phyloP scores from a whole-genome alignment of 2,797 vertebrate species.

The Lateolabrax maculatus region DNA sequence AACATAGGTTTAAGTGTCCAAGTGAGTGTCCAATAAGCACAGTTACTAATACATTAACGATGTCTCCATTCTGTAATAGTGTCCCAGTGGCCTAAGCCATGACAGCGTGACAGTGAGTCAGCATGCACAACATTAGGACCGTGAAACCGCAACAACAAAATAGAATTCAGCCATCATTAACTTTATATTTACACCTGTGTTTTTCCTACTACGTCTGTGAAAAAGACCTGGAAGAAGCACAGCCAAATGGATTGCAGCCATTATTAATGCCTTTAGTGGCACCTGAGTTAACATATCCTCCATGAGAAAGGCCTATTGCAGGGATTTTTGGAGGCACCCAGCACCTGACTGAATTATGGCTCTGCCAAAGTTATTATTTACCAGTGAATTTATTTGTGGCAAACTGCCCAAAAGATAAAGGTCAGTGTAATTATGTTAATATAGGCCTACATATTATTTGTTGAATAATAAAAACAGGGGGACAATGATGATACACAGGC shows the following conservation, averaged over 20 bases:
- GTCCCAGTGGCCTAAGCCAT: background rate
- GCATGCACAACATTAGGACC: background rate
- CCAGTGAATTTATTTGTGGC: background rate
- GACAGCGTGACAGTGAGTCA: background rate
- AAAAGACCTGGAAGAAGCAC: background rate
- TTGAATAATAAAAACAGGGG: background rate
- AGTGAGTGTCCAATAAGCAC: background rate
- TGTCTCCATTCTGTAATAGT: background rate
- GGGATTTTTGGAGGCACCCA: background rate
- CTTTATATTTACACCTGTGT: background rate
- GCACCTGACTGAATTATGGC: background rate
- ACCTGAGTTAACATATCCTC: constrained; percentile 19
- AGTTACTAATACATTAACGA: background rate
- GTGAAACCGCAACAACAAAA: background rate
- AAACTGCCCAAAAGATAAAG: constrained; percentile 10
- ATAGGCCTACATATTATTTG: constrained; percentile 6
- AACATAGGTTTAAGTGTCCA: background rate
- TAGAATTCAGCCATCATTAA: background rate
- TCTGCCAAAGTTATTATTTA: constrained; percentile 2
- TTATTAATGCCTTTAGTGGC: constrained; percentile 17
- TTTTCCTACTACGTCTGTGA: background rate
- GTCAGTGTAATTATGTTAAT: background rate
- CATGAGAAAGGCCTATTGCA: background rate
- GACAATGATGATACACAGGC: background rate
- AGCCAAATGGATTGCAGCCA: background rate